Percentiles rank a stretch among this genome's conserved stretches.
These are phyloP conservation scores for Drosophila austrosaltans DNA, from an alignment of 2,888 invertebrate genomes.

Conservation along the genomic window DNA sequence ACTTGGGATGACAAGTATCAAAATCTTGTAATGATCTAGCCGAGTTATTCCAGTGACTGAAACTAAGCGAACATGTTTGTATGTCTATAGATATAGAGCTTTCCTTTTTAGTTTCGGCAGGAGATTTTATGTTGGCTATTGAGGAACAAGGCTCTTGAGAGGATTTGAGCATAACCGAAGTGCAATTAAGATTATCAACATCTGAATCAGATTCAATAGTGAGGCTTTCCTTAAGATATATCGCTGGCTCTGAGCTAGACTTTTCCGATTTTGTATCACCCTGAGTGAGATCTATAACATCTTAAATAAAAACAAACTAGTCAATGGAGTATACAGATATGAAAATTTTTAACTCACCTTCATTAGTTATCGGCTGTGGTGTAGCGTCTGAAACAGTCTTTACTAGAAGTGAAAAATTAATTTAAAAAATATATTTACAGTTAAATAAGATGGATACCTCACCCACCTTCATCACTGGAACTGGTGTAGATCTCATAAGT, in stretches of 20 bases:
- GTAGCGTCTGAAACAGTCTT: constrained; percentile 65
- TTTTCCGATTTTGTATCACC: constrained; percentile 32
- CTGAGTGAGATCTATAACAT: constrained; percentile 62
- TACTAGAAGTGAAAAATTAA: constrained; percentile 64
- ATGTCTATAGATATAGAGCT: background rate
- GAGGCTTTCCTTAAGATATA: constrained; percentile 22
- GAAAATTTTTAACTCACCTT: constrained; percentile 1
- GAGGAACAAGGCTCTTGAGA: constrained; percentile 14
- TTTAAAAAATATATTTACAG: background rate
- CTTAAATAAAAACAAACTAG: background rate
- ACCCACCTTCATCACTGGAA: constrained; percentile 81
- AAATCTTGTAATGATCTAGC: background rate
- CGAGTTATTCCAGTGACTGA: background rate
- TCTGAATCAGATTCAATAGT: constrained; percentile 31
- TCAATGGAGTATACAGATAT: too few relatives aligned
- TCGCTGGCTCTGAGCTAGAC: constrained; percentile 3
- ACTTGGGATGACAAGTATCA: background rate
- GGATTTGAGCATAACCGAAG: background rate
- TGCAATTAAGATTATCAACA: constrained; percentile 9
- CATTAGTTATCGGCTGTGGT: background rate
- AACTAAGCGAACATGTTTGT: background rate
- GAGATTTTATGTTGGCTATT: background rate
- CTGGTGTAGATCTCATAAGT: constrained; percentile 79
- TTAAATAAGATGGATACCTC: background rate
- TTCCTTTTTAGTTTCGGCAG: background rate